Evolutionary conservation across 2,113 vertebrate species (phyloP), one percentile per base, ranked within the genome.

Genomic region (Lophotis ruficrista): DNA sequence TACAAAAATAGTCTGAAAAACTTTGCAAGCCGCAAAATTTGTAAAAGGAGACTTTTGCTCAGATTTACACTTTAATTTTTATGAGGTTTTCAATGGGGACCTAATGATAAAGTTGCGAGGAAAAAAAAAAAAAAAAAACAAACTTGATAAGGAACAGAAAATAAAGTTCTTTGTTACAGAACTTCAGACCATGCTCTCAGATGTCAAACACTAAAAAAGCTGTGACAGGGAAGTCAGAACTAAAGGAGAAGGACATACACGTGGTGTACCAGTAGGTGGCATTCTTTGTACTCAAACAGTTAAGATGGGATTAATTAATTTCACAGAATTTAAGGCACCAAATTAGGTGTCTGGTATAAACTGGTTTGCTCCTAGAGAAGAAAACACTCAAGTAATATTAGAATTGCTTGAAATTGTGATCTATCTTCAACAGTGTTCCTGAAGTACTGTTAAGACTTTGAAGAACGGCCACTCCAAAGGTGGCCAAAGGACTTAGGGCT

Each of bases 191-290:
- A 38, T 7, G 5, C 64, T 23, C 25, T 90, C 38, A 33, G 35
- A 54, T 73, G 47, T 91, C 69, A 68, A 68, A 95, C 27, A 21
- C 23, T 78, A 61, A 45, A 68, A 93, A 90, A 31, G 20, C 19
- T 35, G 24, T 9, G 10, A 54, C 4, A 70, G 41, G 18, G 27
- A 75, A 47, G 20, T 56, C 33, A 71, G 30, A 73, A 54, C 25
- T 58, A 4, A 73, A 48, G 25, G 16, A 9, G 17, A 88, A 86
- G 37, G 25, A 78, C 14, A 14, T 33, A 57, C 17, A n/a, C 2
- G 5, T 17, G 15, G 37, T 22, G 37, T 20, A 78, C 94, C 95
- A 92, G 78, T 33, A 97, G 95, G 35, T 65, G 65, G 93, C 87
- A 72, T 50, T 89, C 37, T 62, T 90, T 85, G 69, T 87, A 25